These are phyloP conservation scores for Acanthosoma haemorrhoidale DNA, from an alignment of 2,888 invertebrate species.

Conservation along the genomic window DNA sequence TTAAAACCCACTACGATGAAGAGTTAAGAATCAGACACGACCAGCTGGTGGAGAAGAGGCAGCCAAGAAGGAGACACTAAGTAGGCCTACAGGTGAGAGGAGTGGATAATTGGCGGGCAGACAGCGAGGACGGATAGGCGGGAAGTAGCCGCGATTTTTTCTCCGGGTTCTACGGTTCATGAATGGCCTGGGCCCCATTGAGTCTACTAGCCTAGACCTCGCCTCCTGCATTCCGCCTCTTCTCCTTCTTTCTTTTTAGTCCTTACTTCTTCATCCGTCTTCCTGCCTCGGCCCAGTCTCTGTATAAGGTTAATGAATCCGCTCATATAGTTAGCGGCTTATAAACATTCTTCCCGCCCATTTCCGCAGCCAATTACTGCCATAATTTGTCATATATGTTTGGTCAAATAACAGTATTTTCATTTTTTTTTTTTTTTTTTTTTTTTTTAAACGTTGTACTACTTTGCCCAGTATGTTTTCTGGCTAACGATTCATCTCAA, in stretches of 20 bases:
- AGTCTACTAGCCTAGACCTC: neutral
- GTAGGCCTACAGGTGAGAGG: neutral
- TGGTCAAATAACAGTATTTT: too few relatives aligned
- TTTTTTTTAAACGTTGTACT: too few relatives aligned
- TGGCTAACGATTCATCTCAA: too few relatives aligned
- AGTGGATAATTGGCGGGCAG: neutral
- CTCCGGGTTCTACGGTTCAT: neutral
- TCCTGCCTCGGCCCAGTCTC: too few relatives aligned
- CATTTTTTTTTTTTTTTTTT: too few relatives aligned
- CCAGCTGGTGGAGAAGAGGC: too few relatives aligned
- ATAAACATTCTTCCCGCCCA: neutral
- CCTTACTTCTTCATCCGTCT: neutral
- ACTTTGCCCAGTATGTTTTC: too few relatives aligned
- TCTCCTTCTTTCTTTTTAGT: too few relatives aligned
- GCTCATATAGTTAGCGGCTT: constrained; percentile 2
- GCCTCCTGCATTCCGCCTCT: neutral
- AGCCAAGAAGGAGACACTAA: too few relatives aligned
- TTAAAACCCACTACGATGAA: too few relatives aligned
- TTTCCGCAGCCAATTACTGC: neutral
- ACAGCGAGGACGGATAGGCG: neutral
- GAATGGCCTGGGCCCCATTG: neutral
- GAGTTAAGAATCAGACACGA: too few relatives aligned
- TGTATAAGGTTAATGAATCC: neutral
- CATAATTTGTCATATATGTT: neutral
- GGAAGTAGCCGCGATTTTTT: neutral